Base-by-base conservation (phyloP, 2,797 vertebrate genomes). In the Hoplostethus mediterraneus region DNA sequence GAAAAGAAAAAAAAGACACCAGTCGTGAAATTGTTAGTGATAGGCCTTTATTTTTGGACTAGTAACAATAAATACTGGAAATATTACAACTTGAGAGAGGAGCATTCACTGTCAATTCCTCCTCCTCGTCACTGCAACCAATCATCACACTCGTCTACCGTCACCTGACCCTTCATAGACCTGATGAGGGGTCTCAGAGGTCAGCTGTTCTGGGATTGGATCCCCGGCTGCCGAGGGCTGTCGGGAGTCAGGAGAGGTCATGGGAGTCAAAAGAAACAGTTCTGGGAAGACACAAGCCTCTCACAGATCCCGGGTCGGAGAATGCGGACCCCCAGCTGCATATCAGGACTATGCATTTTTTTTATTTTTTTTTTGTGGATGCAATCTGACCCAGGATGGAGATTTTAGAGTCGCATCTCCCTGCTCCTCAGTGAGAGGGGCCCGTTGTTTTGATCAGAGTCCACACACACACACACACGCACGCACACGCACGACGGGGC, bases 141-240 rank as follows among this genome's bases (percentile, higher is more conserved):
- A 48, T 79, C 60, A 62, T 56, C 68, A 71, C 79, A 40, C 68
- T 65, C 61, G 63, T 78, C 59, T 85, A 60, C 30, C 85, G 77
- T 69, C 83, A 86, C 71, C 67, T 45, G 80, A 86, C 88, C 82
- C 93, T 81, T 95, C 94, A 95, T 89, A 63, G 88, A 94, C 93
- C 87, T 75, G 31, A 33, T 21, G 0, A 28, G 38, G 84, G 83
- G 91, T 79, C 94, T 95, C 94, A 92, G 93, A 81, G 68, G 72
- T 86, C 75, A 59, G 59, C 72, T n/a, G 53, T 74, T 64, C 31
- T 31, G 21, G 80, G 60, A 71, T 66, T 83, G n/a, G 66, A 72
- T 45, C 71, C 65, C 74, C 68, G 58, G 67, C 51, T 62, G 53
- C 67, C 61, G 71, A 61, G 80, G 59, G 72, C 45, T 38, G 61